Evolutionary conservation across 1,140 invertebrate species (phyloP), one percentile per base, ranked within the genome.

Genomic region (Brevipalpus yothersi): DNA sequence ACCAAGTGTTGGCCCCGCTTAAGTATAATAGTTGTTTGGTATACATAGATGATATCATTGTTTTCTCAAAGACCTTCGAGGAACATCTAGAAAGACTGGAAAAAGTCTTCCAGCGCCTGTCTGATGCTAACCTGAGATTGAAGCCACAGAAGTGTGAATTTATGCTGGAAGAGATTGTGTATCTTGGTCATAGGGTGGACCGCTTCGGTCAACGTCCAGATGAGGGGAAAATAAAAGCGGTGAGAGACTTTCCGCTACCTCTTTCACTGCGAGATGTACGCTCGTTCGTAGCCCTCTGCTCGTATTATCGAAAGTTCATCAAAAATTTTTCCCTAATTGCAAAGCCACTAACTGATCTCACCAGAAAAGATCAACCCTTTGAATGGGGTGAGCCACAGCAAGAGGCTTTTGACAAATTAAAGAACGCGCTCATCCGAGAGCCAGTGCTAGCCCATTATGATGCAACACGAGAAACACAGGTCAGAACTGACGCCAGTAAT

Each of bases 1-100:
- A n/a, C 56, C 66, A n/a, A 53, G 53, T 8, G 66, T 62, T 49
- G 66, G 56, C 53, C 2, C 58, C 40, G 13, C 15, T 64, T 2
- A 61, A 51, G 47, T 63, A 56, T 2, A 57, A 45, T 12, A 55
- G 41, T n/a, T 47, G 49, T 11, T 39, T 66, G 12, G 61, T 61
- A 2, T 70, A 66, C 47, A 15, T 69, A 0, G 67, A 69, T 41
- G 65, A 69, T 23, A 61, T 68, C 11, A 53, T 68, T 12, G 43
- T 68, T 17, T 59, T 60, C 59, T 56, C 60, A 13, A 60, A 31
- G 49, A 65, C 64, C 17, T 64, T 63, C 41, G 60, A 65, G 11
- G 61, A 68, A 31, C 65, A 65, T 51, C 23, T 60, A 4, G 42
- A 63, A 39, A 62, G 63, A 39, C 51, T 70, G 10, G 39, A 43